phyloP scores from a whole-genome alignment of 2,113 vertebrate species.

The Vicugna pacos region DNA sequence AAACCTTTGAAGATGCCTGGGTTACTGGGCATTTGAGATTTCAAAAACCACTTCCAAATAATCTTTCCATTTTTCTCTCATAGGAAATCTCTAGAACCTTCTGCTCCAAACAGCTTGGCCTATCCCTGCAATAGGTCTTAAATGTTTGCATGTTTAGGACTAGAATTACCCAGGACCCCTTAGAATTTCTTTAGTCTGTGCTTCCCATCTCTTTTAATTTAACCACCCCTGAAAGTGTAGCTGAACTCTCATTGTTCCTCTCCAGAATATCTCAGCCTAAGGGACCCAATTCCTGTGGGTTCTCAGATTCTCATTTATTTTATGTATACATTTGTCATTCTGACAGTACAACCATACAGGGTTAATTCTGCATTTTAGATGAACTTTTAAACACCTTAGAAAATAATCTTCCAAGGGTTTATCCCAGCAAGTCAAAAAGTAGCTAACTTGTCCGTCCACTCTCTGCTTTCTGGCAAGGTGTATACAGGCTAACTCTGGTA shows the following conservation, averaged over 20 bases:
- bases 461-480: neutral
- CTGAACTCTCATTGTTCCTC: neutral
- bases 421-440: neutral
- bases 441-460: neutral
- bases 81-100: neutral
- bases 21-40: neutral
- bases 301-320: neutral
- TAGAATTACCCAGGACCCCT: neutral
- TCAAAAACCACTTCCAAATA: slow-evolving; percentile 1
- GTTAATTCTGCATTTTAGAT: neutral
- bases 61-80: neutral
- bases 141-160: neutral
- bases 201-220: neutral
- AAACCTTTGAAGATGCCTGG: neutral
- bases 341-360: neutral
- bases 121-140: neutral
- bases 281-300: neutral
- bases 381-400: neutral
- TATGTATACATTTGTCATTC: neutral
- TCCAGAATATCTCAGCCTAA: neutral
- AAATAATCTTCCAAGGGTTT: neutral
- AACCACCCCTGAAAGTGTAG: neutral
- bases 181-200: neutral
- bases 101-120: neutral
- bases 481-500: neutral